Conservation (phyloP, 30 jellyfish, hydroid and myxozoan genomes). For the Rhopilema esculentum region DNA sequence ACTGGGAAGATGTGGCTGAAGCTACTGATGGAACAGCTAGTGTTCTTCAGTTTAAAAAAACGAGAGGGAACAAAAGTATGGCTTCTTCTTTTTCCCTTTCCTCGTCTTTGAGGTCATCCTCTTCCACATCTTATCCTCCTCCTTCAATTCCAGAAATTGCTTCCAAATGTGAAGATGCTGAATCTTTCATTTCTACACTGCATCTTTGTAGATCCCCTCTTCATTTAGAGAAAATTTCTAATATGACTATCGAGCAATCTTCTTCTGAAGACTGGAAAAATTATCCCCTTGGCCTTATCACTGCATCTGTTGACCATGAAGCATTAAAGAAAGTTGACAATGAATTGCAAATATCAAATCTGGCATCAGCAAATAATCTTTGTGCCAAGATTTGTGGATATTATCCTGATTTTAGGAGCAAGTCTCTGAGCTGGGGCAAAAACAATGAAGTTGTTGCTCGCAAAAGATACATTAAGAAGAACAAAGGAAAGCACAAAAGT, state of each 20-base stretch:
- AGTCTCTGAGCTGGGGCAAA: conserved; percentile 30
- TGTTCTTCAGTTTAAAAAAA: conserved; percentile 37
- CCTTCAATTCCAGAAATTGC: conserved; percentile 18
- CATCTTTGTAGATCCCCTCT: conserved; percentile 1
- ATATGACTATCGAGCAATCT: conserved; percentile 13
- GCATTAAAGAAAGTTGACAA: conserved; percentile 11
- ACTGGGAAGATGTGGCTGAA: conserved; percentile 47
- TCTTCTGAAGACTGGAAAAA: conserved; percentile 7
- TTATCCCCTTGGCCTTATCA: conserved; percentile 12
- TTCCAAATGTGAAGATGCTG: conserved; percentile 28
- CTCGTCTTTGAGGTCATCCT: conserved; percentile 14
- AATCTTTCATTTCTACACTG: conserved; percentile 1
- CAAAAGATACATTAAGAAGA: conserved; percentile 35
- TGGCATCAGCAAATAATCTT: conserved; percentile 2
- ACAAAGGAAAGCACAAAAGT: conserved; percentile 29
- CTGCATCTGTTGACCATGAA: conserved; percentile 13
- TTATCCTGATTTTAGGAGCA: background rate
- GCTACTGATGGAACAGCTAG: conserved; percentile 67
- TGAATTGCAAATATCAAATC: conserved; percentile 7
- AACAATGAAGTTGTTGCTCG: conserved; percentile 18
- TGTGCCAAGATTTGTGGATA: conserved; percentile 31
- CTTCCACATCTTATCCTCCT: conserved; percentile 25
- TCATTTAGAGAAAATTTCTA: conserved; percentile 6
- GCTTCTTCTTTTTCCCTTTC: background rate
- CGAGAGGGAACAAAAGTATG: background rate